Base-by-base conservation (phyloP, 1,140 invertebrate genomes). In the Aphidius ervi region DNA sequence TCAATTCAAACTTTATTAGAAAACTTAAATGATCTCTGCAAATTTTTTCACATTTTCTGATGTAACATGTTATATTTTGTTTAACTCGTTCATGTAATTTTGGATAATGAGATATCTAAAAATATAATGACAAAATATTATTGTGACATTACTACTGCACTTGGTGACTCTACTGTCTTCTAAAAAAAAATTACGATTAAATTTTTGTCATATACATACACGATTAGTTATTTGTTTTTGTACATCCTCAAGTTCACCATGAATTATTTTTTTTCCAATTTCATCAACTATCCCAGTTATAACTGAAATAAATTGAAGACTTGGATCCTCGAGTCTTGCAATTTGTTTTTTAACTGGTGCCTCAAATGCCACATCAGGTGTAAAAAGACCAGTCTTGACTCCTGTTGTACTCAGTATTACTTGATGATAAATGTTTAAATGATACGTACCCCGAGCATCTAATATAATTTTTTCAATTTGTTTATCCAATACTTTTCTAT, bases 271-370 rank as follows among this genome's bases (percentile, higher is more conserved):
- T 3, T 31, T 2, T 31, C 23, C 23, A 31, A 31, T 31, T 31
- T 31, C 23, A 31, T 31, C 23, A 31, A 31, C 23, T 31, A 31
- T 4, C 2, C 23, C 23, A 31, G 23, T 3, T 1, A 99, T 97
- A 75, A 99, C 84, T 83, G 99, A 98, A 37, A 98, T 93, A 84
- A 97, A 99, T 80, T 99, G 99, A 49, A 99, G 81, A 68, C 94
- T 94, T 6, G 98, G 98, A 81, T 98, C 95, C 80, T 97, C 97
- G 66, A 99, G 85, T 67, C 95, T 86, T 37, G 88, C 84, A 66
- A 99, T 99, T 84, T 99, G 97, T 75, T 97, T 97, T 81, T 99
- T 99, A 1, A 99, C 98, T 73, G 99, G 99, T 42, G 95, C 95
- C 82, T 99, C 98, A 81, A 99, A 99, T 46, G 98, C 98, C 95